Base-by-base conservation (phyloP, 2,113 vertebrate species). In the Phaethon lepturus region DNA sequence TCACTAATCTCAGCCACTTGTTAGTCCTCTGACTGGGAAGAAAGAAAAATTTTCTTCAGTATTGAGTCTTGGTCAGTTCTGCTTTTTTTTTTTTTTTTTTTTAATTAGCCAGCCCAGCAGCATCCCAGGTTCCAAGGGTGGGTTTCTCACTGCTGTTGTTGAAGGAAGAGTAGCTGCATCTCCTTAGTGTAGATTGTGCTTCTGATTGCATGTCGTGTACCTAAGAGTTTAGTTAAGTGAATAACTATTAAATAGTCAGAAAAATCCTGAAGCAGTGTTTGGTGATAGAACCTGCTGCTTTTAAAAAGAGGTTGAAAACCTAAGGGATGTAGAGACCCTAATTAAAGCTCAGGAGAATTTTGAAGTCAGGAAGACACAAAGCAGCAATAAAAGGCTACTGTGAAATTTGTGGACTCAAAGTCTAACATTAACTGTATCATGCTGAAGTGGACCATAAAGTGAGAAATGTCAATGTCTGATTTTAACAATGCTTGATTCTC, bases 261-360 rank as follows among this genome's bases (percentile, higher is more conserved):
- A 33, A 90, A 93, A 90, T 72, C 40, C 49, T 82, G 60, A 74
- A 56, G 68, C 52, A 82, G 24, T 56, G 62, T 58, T 88, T 88
- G 42, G 42, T 87, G 47, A 87, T 31, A 72, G 86, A 95, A 81
- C 56, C 31, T 91, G 50, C 82, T 92, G 69, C 33, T 91, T 95
- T 96, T 87, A 29, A 67, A 72, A 86, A 49, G 50, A 52, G 35
- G 45, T 83, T 88, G 72, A 86, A 85, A 91, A 80, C 79, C n/a
- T 88, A 55, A 91, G 85, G 79, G 77, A 71, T 82, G n/a, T 87
- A 84, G 29, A 66, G n/a, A 86, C 58, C 47, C 69, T 96, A 95
- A 96, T 95, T 95, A 96, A 98, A 96, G 23, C 95, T 95, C 76
- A 50, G 49, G 90, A 97, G 91, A 88, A 95, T 95, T 92, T 74